Percentiles rank a stretch among this genome's conserved stretches.
Evolutionary conservation across 2,888 invertebrate genomes (phyloP).

Genomic region (Ellobium chinense): DNA sequence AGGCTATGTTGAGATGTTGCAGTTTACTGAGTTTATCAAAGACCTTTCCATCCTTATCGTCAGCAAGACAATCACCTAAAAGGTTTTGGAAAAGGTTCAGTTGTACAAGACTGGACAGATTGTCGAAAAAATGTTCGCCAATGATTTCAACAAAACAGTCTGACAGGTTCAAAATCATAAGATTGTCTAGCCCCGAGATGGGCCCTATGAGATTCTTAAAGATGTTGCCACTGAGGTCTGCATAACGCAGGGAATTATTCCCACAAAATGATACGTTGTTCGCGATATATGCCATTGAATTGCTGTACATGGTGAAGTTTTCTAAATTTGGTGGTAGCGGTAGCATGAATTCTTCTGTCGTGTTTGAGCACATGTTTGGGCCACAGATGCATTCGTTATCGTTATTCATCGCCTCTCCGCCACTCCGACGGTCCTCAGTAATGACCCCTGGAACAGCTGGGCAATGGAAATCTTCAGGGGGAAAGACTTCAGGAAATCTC

Average conservation of each 20-base stretch:
- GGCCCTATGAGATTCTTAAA: constrained; percentile 30
- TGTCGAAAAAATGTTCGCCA: constrained; percentile 22
- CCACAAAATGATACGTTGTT: constrained; percentile 9
- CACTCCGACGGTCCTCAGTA: too few species aligned
- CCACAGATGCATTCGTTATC: neutral
- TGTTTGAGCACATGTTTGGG: neutral
- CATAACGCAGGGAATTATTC: constrained; percentile 21
- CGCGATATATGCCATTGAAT: constrained; percentile 35
- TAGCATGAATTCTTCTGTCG: neutral
- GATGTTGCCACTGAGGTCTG: constrained; percentile 33
- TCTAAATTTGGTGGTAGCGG: constrained; percentile 33
- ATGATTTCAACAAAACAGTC: constrained; percentile 26
- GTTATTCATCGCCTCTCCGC: too few species aligned
- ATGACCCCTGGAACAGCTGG: too few species aligned
- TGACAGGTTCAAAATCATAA: constrained; percentile 16
- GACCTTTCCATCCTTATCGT: constrained; percentile 22
- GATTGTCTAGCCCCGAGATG: constrained; percentile 31
- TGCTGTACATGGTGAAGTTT: constrained; percentile 21
- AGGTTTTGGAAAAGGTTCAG: constrained; percentile 39
- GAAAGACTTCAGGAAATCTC: neutral
- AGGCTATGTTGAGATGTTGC: constrained; percentile 25
- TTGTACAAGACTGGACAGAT: constrained; percentile 20
- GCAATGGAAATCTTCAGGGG: neutral
- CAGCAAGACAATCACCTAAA: constrained; percentile 21
- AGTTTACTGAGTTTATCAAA: constrained; percentile 32